Evolutionary conservation across 2,888 invertebrate genomes (phyloP).

Genomic region (Lasioglossum leucozonium): DNA sequence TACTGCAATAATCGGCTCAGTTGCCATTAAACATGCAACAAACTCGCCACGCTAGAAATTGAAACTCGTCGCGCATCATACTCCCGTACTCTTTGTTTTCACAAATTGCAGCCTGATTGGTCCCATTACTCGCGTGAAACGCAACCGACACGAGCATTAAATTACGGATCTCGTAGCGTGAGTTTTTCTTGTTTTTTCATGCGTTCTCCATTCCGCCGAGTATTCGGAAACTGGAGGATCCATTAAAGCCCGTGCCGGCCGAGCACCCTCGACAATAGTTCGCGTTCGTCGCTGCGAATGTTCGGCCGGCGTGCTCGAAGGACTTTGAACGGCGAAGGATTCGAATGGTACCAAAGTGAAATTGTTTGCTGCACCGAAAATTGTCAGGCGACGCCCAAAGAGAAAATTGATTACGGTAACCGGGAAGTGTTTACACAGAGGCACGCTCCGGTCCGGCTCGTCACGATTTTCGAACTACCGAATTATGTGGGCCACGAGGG

Average conservation of each 20-base stretch:
- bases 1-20: no score
- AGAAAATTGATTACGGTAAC: conserved; percentile 53
- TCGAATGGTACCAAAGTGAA: conserved; percentile 18
- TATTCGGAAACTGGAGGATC: background rate
- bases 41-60: background rate
- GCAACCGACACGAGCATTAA: background rate
- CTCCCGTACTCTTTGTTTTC: background rate
- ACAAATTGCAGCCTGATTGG: background rate
- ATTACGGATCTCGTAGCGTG: background rate
- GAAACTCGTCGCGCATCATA: background rate
- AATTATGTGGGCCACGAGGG: conserved; percentile 37
- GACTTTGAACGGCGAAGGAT: background rate
- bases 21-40: background rate
- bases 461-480: conserved; percentile 44
- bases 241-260: background rate
- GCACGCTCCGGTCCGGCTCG: conserved; percentile 22
- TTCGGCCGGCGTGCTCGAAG: background rate
- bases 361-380: conserved; percentile 40
- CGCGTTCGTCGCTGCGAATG: conserved; percentile 3
- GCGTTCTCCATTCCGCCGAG: background rate
- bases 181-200: background rate
- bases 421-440: conserved; percentile 48
- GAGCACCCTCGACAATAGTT: conserved; percentile 23
- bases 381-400: conserved; percentile 30
- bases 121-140: background rate